Evolutionary conservation across 2,113 vertebrate species (phyloP), one percentile per base, ranked within the genome.

Genomic region (Oncorhynchus keta): DNA sequence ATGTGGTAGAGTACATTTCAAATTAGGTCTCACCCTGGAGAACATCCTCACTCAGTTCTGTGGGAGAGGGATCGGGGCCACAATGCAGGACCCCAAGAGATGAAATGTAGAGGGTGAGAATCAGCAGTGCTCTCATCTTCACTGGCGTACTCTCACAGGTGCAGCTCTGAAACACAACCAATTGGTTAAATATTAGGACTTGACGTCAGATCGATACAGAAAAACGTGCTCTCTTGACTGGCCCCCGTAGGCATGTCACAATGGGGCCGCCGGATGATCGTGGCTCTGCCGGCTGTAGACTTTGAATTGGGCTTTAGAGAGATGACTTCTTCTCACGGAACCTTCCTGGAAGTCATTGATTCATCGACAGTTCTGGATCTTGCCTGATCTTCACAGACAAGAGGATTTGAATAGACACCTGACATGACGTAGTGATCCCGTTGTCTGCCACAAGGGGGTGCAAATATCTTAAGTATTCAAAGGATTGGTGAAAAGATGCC

Each of bases 111-210:
- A 92, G 76, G 18, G 85, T 20, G 32, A 93, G 80, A 82, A 92
- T 20, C 76, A 91, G 79, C 70, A 88, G 79, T 2, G 0, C 70
- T 89, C 82, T 93, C 95, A 95, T 96, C 78, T 75, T 93, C 80
- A 79, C 69, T 73, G 59, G 3, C 74, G 7, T 24, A 70, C 68
- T 72, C 66, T 32, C n/a, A 68, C 49, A 59, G 24, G 18, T 12
- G 16, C 5, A 79, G 26, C 48, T 4, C 14, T 28, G 30, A 72
- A 68, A 28, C 5, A 72, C 20, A 7, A 26, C 66, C 28, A n/a
- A 70, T 69, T 4, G 48, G 30, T 68, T 14, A 30, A 13, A 67
- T 24, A 30, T 5, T 67, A 55, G 5, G 18, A 55, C 16, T 1
- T 55, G 51, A 55, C 5, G 16, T 55, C 18, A 16, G 49, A 55